Evolutionary conservation across 2,797 vertebrate species (phyloP), one percentile per base, ranked within the genome.

Genomic region (Choloepus didactylus): DNA sequence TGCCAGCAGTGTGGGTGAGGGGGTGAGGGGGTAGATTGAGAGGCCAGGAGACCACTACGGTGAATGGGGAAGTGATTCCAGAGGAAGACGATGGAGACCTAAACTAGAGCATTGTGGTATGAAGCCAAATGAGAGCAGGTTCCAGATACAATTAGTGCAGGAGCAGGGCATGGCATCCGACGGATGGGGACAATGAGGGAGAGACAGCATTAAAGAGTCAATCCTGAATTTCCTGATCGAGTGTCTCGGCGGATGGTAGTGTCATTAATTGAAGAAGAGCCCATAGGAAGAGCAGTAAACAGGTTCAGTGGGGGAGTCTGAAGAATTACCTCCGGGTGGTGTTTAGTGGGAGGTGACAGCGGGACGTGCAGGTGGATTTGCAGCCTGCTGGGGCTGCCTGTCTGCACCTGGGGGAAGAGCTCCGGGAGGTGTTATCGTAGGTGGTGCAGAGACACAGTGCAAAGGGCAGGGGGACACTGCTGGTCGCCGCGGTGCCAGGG

Each of bases 341-440:
- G 1, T 66, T 25, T 56, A 67, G 11, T 5, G 31, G 27, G 23
- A 77, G 12, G 3, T 35, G 15, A 6, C 31, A 0, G 0, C 31
- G 27, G 35, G 19, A 14, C 4, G 27, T 51, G 10, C 29, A 38
- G 31, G 29, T 29, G 54, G 82, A 9, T 21, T 19, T n/a, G 10
- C 38, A 35, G 21, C n/a, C 27, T 27, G n/a, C 9, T 51, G 35
- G 23, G 54, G 59, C 54, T 18, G 2, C 59, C 31, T 59, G 8
- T 51, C 62, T 62, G 35, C 56, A 3, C 27, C n/a, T 80, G 12
- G 29, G 23, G 23, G 8, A 31, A 27, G 67, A 86, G 69, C 67
- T 70, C 31, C 41, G 49, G 5, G 35, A 44, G 21, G 46, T 27
- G 23, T 41, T 81, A 2, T 69, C 72, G 19, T 2, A 70, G 59